phyloP scores from a whole-genome alignment of 2,888 invertebrate species.

The Chironomus tentans region DNA sequence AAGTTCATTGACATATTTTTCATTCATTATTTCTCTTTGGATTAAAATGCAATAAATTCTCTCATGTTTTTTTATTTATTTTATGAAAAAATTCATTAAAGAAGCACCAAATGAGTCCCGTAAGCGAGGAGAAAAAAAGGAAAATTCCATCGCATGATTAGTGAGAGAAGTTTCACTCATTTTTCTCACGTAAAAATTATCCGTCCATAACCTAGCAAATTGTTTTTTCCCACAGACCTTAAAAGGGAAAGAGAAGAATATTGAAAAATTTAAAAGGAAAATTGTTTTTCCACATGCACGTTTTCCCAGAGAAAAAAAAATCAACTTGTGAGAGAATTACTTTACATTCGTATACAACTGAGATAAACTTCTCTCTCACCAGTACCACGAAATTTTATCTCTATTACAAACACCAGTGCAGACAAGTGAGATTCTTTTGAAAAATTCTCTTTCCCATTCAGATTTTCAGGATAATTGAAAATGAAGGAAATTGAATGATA shows the following conservation, averaged over 20 bases:
- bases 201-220: conserved; percentile 1
- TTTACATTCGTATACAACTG: background rate
- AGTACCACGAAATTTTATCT: background rate
- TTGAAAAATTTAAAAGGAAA: background rate
- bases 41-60: background rate
- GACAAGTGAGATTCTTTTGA: background rate
- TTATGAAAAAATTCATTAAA: background rate
- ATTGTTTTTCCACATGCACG: background rate
- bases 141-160: background rate
- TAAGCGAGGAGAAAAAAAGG: background rate
- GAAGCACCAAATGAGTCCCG: background rate
- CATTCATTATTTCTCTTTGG: background rate
- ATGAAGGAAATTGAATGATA: conserved; percentile 27
- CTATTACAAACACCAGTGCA: background rate
- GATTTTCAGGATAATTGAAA: conserved; percentile 23
- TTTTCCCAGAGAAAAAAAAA: conserved; percentile 17
- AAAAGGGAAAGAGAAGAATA: background rate
- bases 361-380: conserved; percentile 1
- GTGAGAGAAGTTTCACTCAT: background rate
- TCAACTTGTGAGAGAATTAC: no score
- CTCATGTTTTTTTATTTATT: no score
- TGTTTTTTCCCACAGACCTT: background rate
- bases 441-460: background rate
- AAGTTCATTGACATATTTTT: background rate
- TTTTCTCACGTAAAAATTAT: background rate